Base-by-base conservation (phyloP, 2,888 invertebrate genomes). In the Diplolepis rosae region DNA sequence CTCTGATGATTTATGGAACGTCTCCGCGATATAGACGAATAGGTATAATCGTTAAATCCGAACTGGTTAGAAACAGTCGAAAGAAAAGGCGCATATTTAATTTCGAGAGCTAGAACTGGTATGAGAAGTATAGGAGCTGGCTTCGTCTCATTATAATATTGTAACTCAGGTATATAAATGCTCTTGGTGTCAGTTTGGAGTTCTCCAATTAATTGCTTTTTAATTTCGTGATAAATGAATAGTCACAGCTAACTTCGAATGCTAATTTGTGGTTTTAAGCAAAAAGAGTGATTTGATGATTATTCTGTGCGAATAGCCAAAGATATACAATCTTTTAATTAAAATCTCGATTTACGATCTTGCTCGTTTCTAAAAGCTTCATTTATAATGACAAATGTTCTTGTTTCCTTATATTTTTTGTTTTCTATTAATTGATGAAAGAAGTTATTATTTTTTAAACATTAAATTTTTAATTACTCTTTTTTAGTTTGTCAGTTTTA, bases 171-270 rank as follows among this genome's bases (percentile, higher is more conserved):
- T 61, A 61, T 24, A 24, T 39, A 28, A 30, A 27, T 52, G 6
- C 24, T 13, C 24, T 15, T 27, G 28, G 61, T 61, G 61, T 39
- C 39, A 61, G 24, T 22, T 24, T 61, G 13, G 39, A 61, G 61
- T 35, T 61, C 35, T 24, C 35, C 24, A 61, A 61, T 61, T 61
- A 61, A 61, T 61, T 61, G 27, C 39, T 61, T 61, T 39, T 61
- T 61, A 61, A 61, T 61, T 61, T 24, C 22, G 39, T 61, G 61
- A 61, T 61, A 24, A 61, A 61, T 61, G 39, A 61, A 61, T 39
- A 61, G 15, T 61, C 39, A 22, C 24, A 39, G 61, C 39, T 24
- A 11, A 61, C 24, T 61, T 61, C 13, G 18, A 35, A 61, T 61
- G 61, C 61, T 61, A 24, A 61, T 61, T 35, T 61, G 35, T 61